Percentiles rank a stretch among this genome's conserved stretches.
Conservation (phyloP, 2,113 vertebrate species). For the Oryzias celebensis region DNA sequence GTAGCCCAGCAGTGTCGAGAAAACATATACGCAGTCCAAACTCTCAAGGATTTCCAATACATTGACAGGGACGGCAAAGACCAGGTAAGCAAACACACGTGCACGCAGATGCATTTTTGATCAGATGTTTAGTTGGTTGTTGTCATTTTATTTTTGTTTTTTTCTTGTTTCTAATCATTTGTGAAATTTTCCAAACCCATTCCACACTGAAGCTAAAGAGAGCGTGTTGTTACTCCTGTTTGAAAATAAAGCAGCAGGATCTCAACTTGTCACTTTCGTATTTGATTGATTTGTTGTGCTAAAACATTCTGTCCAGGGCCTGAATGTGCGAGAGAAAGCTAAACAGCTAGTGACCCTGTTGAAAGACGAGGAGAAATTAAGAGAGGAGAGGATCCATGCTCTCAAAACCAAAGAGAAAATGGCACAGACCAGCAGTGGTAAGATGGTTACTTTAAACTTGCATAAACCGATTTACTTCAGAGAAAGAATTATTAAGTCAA, state of each 20-base stretch:
- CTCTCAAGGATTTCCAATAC: slow-evolving; percentile 91
- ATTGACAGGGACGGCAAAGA: slow-evolving; percentile 93
- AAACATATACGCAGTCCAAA: slow-evolving; percentile 93
- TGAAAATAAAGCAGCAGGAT: too few relatives aligned
- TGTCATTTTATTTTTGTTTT: too few relatives aligned
- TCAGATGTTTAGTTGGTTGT: slow-evolving; percentile 9
- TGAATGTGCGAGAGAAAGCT: slow-evolving; percentile 92
- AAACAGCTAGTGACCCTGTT: slow-evolving; percentile 90
- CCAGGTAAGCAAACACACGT: slow-evolving; percentile 72
- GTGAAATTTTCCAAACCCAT: too few relatives aligned
- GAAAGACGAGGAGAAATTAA: slow-evolving; percentile 88
- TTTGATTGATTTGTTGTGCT: too few relatives aligned
- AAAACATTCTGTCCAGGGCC: slow-evolving; percentile 70
- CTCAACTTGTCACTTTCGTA: too few relatives aligned
- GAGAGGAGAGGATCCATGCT: slow-evolving; percentile 88
- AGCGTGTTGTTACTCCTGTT: too few relatives aligned
- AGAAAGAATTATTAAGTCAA: neutral
- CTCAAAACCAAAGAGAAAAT: slow-evolving; percentile 97
- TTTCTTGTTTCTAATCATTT: too few relatives aligned
- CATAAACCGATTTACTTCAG: neutral
- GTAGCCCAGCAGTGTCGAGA: slow-evolving; percentile 92
- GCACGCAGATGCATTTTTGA: slow-evolving; percentile 12
- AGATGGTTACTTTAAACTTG: slow-evolving; percentile 20
- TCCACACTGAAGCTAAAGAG: too few relatives aligned
- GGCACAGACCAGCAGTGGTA: slow-evolving; percentile 89